Evolutionary conservation across 2,113 vertebrate genomes (phyloP).

Genomic region (Arizona elegans): DNA sequence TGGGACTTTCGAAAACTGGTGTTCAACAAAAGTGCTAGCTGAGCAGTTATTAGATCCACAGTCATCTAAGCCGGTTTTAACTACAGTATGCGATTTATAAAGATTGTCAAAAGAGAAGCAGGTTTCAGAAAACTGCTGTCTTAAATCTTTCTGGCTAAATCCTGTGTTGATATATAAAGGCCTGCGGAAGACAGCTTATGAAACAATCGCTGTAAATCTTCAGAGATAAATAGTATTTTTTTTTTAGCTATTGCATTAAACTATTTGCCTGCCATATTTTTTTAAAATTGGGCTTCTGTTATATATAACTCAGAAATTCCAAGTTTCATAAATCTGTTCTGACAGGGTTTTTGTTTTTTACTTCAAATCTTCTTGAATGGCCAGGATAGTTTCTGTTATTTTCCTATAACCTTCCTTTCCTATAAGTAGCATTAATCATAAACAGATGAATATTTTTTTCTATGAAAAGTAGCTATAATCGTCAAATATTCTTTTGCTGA

Average conservation of each 20-base stretch:
- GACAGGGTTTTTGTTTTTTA: background rate
- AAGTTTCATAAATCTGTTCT: background rate
- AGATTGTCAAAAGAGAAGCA: too few species aligned
- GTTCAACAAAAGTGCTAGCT: background rate
- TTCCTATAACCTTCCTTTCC: background rate
- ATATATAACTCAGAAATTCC: background rate
- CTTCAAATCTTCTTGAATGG: background rate
- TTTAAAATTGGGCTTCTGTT: background rate
- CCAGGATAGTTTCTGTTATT: constrained; percentile 2
- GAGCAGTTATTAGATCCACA: too few species aligned
- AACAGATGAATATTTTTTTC: background rate
- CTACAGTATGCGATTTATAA: background rate
- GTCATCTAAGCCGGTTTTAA: background rate
- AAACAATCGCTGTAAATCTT: background rate
- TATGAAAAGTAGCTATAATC: background rate
- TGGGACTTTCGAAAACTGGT: background rate
- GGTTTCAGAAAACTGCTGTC: background rate
- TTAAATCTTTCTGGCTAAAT: background rate
- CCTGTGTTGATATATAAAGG: background rate
- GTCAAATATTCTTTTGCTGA: background rate
- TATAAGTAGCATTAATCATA: background rate
- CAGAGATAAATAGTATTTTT: background rate
- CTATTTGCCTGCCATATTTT: background rate
- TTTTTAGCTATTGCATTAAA: background rate
- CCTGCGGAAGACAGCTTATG: background rate